phyloP scores from a whole-genome alignment of 2,113 vertebrate species.

The Corvus cornix region DNA sequence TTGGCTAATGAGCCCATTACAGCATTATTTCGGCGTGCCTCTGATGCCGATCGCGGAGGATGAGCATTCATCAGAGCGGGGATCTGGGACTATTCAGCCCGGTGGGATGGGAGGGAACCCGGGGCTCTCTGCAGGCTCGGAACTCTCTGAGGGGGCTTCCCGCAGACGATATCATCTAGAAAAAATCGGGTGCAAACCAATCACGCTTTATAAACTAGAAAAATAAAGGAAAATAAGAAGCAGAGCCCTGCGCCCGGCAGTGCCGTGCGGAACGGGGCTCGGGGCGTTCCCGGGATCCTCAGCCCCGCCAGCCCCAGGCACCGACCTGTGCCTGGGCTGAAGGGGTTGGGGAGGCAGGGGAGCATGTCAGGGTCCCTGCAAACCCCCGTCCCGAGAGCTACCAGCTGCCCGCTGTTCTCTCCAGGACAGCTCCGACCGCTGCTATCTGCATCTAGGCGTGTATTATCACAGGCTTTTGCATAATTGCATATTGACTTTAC shows the following conservation, averaged over 20 bases:
- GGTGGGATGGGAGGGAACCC: not conserved
- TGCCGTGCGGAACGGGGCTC: not conserved
- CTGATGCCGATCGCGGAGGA: not conserved
- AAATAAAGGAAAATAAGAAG: not conserved
- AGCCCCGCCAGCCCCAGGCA: not conserved
- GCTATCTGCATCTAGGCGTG: not conserved
- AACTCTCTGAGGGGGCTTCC: not conserved
- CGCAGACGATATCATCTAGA: not conserved
- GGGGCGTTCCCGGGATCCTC: not conserved
- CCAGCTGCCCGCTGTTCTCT: not conserved
- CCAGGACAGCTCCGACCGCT: not conserved
- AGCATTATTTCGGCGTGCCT: not conserved
- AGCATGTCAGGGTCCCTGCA: not conserved
- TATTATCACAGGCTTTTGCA: not conserved
- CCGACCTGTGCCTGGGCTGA: not conserved
- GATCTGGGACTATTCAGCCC: not conserved
- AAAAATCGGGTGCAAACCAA: not conserved
- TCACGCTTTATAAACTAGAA: not conserved
- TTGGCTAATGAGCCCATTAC: not conserved
- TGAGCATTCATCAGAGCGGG: not conserved
- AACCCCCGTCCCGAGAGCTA: fast-evolving
- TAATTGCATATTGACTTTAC: slow-evolving; percentile 50
- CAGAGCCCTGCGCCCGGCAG: not conserved
- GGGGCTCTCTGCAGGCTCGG: not conserved
- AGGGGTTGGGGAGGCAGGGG: not conserved